Percentiles rank a stretch among this genome's conserved stretches.
phyloP scores from a whole-genome alignment of 2,113 vertebrate genomes.

The Xiphophorus couchianus region DNA sequence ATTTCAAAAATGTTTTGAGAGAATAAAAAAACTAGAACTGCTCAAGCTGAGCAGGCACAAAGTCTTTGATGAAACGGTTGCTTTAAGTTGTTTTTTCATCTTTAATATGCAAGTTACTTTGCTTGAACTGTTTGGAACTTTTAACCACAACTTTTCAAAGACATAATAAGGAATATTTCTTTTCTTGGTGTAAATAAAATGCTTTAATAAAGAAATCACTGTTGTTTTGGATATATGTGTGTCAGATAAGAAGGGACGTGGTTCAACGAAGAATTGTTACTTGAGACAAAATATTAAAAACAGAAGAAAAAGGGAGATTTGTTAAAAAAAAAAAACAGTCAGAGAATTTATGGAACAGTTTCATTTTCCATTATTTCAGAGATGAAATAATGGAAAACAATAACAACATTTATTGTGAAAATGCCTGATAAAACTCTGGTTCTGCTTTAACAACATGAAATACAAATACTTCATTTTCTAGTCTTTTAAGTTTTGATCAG shows the following conservation, averaged over 20 bases:
- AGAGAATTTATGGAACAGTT: neutral
- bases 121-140: neutral
- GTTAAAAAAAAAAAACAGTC: neutral
- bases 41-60: neutral
- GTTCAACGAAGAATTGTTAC: neutral
- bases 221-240: neutral
- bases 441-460: neutral
- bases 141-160: neutral
- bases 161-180: neutral
- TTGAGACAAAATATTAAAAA: neutral
- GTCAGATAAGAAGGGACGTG: neutral
- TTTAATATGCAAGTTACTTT: neutral
- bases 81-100: too few species aligned
- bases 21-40: neutral
- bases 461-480: neutral
- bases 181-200: neutral
- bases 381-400: neutral
- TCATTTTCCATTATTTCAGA: neutral
- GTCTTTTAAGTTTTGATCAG: neutral
- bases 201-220: neutral
- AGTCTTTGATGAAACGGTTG: neutral
- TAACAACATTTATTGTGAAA: neutral
- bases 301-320: neutral
- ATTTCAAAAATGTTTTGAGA: neutral
- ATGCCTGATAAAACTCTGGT: neutral